These are phyloP conservation scores for Proteles cristata DNA, from an alignment of 2,113 vertebrate genomes.

Conservation along the genomic window DNA sequence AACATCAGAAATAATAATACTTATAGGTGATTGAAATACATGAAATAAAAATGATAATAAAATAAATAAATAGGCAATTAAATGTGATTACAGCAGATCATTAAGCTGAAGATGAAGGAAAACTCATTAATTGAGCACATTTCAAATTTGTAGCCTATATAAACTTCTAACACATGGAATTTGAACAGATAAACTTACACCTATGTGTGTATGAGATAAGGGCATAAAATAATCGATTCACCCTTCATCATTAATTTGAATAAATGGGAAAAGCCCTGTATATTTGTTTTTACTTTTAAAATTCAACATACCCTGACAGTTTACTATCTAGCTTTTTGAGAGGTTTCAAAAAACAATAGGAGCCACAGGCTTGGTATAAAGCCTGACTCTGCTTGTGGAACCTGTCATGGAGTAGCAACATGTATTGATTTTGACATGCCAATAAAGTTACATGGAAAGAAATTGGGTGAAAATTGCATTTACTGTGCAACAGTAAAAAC, in stretches of 20 bases:
- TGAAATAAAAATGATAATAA: neutral
- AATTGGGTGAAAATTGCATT: constrained; percentile 41
- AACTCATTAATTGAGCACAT: neutral
- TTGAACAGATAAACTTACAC: neutral
- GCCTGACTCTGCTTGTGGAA: neutral
- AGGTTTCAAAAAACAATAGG: neutral
- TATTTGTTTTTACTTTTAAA: constrained; percentile 12
- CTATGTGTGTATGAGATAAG: neutral
- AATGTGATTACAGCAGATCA: neutral
- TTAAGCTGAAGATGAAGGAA: neutral
- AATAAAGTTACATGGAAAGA: constrained; percentile 16
- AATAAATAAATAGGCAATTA: neutral
- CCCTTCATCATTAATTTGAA: neutral
- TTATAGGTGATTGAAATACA: too few species aligned
- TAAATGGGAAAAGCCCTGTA: neutral
- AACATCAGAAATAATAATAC: neutral
- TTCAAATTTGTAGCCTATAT: neutral
- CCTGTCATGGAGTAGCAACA: neutral
- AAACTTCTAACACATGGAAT: neutral
- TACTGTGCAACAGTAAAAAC: constrained; percentile 27
- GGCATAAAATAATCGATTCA: neutral
- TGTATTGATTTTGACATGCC: constrained; percentile 29
- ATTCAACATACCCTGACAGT: neutral
- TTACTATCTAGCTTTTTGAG: neutral
- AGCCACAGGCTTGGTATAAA: neutral